Conservation (phyloP, 2,888 invertebrate species). For the Caradrina kadenii region DNA sequence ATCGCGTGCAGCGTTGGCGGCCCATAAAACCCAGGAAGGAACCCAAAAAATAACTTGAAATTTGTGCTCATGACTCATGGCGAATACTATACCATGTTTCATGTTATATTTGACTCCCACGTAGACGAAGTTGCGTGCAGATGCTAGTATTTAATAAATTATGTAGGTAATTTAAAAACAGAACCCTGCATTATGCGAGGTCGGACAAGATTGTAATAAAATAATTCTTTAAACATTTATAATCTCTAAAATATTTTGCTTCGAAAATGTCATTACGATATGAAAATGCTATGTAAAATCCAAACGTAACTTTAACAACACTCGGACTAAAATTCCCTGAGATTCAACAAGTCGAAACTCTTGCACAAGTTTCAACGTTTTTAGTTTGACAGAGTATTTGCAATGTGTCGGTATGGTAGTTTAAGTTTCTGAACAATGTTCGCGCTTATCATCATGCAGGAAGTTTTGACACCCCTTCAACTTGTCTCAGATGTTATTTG, state of each 20-base stretch:
- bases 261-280: background rate
- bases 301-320: conserved; percentile 29
- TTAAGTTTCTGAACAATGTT: conserved; percentile 54
- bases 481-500: conserved; percentile 19
- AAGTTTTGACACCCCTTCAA: conserved; percentile 52
- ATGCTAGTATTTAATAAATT: too few relatives aligned
- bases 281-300: conserved; percentile 28
- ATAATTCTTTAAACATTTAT: background rate
- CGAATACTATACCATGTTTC: too few relatives aligned
- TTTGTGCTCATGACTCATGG: too few relatives aligned
- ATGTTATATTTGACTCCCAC: too few relatives aligned
- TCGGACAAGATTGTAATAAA: too few relatives aligned
- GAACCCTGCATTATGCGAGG: too few relatives aligned
- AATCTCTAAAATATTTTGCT: too few relatives aligned
- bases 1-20: too few relatives aligned
- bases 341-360: conserved; percentile 53
- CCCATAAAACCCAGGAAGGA: too few relatives aligned
- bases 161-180: too few relatives aligned
- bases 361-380: conserved; percentile 40
- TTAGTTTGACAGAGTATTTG: conserved; percentile 47
- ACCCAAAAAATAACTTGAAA: too few relatives aligned
- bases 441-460: conserved; percentile 47
- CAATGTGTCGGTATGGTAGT: conserved; percentile 39
- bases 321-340: conserved; percentile 18
- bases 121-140: too few relatives aligned